Base-by-base conservation (phyloP, 1,140 invertebrate species). In the Caenorhabditis brenneri region DNA sequence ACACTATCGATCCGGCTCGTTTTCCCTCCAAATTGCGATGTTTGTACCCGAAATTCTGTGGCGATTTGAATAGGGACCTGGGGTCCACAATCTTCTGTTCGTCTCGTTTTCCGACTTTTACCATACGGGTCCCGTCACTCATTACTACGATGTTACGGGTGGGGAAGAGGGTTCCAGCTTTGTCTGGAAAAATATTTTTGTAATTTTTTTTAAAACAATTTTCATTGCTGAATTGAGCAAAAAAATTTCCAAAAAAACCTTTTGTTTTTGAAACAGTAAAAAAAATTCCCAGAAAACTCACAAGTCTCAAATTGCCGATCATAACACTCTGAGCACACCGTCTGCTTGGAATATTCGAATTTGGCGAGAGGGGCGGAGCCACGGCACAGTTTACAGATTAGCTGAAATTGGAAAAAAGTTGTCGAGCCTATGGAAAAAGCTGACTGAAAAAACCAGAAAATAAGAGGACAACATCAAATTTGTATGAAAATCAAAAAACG, bases 311-410 rank as follows among this genome's bases (percentile, higher is more conserved):
- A 42, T 19, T 74, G 69, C 27, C 29, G 24, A 39, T 79, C 82
- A 27, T 79, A 83, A n/a, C 82, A 83, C 48, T 83, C 82, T 16
- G 82, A 49, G 48, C 82, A 83, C 19, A 83, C 82, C 2, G 16
- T 31, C 31, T 79, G 15, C 22, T 80, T 83, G 5, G 9, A 6
- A 22, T 79, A 83, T 6, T 83, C 53, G 31, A 53, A 79, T 31
- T 83, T 83, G 3, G 51, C 16, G 46, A 83, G 31, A 16, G 82
- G 82, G 0, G 65, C 82, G n/a, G 42, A 29, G 10, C 82, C 82
- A 19, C 27, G 29, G 36, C 82, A 83, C 22, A 55, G 39, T 49
- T 39, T 74, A 36, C 82, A 83, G 19, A 83, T 83, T 2, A 83
- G 29, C 81, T 83, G 81, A 78, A 83, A 81, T 22, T 22, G 5